Evolutionary conservation across 2,888 invertebrate genomes (phyloP).

Genomic region (Metellina segmentata): DNA sequence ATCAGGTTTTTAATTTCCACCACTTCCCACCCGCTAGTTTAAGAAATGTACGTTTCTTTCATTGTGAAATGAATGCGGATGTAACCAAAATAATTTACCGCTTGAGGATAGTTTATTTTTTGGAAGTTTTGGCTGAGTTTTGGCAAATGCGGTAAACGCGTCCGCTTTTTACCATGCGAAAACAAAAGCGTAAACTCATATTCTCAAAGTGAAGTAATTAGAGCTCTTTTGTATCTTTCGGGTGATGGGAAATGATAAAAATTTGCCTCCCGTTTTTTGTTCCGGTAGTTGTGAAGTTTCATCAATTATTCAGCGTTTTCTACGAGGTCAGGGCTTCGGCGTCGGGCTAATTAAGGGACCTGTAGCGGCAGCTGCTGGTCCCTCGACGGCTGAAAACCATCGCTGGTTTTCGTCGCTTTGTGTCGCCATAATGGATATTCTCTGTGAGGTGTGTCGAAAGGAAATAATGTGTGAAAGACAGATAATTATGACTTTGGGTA

Average conservation of each 20-base stretch:
- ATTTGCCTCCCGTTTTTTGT: neutral
- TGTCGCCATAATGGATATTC: neutral
- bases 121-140: neutral
- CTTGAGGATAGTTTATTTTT: neutral
- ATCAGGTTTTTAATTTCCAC: neutral
- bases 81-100: neutral
- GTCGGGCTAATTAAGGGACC: neutral
- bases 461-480: neutral
- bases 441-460: neutral
- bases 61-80: neutral
- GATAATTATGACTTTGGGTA: neutral
- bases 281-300: neutral
- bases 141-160: neutral
- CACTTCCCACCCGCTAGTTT: neutral
- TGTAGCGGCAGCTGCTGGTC: neutral
- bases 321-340: neutral
- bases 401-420: neutral
- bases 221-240: neutral
- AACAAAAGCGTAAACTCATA: constrained; percentile 15
- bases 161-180: neutral
- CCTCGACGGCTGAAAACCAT: neutral
- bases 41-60: neutral
- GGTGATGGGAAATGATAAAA: neutral
- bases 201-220: constrained; percentile 19
- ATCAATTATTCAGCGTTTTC: neutral